Conservation (phyloP, 2,113 vertebrate genomes). For the Rhea pennata region DNA sequence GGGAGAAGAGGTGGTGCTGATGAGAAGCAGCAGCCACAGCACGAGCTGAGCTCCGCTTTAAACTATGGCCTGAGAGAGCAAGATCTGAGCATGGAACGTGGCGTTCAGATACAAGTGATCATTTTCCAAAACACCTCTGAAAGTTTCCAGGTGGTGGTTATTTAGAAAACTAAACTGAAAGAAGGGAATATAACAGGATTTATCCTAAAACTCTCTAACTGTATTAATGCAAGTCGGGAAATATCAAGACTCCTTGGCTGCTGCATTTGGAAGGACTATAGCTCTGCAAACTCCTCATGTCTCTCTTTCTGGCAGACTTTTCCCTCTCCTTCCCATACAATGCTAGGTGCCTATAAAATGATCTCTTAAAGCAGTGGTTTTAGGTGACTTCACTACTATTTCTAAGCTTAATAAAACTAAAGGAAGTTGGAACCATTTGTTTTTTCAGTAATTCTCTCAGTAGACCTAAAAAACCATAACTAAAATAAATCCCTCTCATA, state of each 20-base stretch:
- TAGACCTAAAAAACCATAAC: neutral
- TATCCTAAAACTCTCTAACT: neutral
- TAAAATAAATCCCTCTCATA: neutral
- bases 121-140: neutral
- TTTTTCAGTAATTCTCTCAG: neutral
- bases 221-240: neutral
- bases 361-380: neutral
- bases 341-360: neutral
- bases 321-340: neutral
- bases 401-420: neutral
- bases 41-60: neutral
- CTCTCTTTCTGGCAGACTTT: neutral
- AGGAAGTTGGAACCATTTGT: neutral
- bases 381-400: neutral
- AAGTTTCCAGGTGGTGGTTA: neutral
- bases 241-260: neutral
- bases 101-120: rapidly evolving
- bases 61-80: neutral
- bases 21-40: neutral
- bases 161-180: neutral
- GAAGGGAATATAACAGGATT: neutral
- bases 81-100: neutral
- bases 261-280: neutral
- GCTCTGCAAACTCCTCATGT: neutral
- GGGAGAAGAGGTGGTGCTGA: neutral